A percentile compares a stretch with the other conserved stretches of the same genome.
phyloP scores from a whole-genome alignment of 2,888 invertebrate genomes.

The Neocrepidodera transversa region DNA sequence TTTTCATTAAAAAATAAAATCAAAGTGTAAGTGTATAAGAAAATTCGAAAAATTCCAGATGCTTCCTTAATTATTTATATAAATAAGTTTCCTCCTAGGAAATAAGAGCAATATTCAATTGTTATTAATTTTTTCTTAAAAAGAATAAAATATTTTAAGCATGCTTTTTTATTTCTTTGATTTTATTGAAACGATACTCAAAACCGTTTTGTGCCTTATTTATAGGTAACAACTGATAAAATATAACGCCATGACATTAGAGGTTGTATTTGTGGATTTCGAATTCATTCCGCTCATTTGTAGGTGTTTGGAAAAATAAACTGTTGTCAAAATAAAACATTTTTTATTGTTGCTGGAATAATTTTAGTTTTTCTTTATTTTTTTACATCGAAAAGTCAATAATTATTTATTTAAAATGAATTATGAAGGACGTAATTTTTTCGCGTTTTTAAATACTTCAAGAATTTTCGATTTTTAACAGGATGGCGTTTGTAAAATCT shows the following conservation, averaged over 20 bases:
- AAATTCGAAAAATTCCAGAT: constrained; percentile 16
- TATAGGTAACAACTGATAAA: constrained; percentile 27
- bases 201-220: constrained; percentile 37
- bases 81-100: constrained; percentile 2
- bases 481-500: too few relatives aligned
- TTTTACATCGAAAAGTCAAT: too few relatives aligned
- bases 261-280: constrained; percentile 24
- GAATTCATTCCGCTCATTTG: constrained; percentile 36
- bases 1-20: background rate
- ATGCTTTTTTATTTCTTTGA: constrained; percentile 22
- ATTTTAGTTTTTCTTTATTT: too few relatives aligned
- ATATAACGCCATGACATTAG: constrained; percentile 24
- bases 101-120: constrained; percentile 19
- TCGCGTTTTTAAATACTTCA: too few relatives aligned
- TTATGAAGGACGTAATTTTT: too few relatives aligned
- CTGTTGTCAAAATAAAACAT: constrained; percentile 25
- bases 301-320: constrained; percentile 39
- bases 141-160: constrained; percentile 30
- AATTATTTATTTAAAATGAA: too few relatives aligned
- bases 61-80: constrained; percentile 32
- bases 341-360: background rate
- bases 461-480: too few relatives aligned
- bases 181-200: constrained; percentile 21
- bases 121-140: constrained; percentile 27
- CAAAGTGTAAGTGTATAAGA: constrained; percentile 1